A percentile compares a stretch with the other conserved stretches of the same genome.
Conservation (phyloP, 2,888 invertebrate species). For the Lamellibrachia satsuma region DNA sequence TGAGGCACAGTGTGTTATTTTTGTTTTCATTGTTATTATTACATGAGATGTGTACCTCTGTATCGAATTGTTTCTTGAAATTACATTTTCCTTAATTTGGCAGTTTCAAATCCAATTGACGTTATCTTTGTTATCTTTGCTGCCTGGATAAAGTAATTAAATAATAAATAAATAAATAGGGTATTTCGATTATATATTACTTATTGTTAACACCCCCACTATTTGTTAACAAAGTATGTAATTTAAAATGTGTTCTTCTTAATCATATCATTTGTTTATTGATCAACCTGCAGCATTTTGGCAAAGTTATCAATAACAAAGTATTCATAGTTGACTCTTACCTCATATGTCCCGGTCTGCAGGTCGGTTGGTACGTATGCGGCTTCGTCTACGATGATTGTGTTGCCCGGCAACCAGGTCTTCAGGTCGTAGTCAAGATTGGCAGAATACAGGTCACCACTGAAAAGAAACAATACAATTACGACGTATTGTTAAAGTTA, state of each 20-base stretch:
- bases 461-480: neutral
- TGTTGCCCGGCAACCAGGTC: slow-evolving; percentile 35
- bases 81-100: neutral
- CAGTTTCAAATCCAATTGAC: neutral
- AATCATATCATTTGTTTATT: too few relatives aligned
- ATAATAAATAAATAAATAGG: neutral
- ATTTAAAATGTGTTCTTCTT: neutral
- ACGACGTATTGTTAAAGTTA: neutral
- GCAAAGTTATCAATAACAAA: neutral
- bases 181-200: neutral
- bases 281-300: too few relatives aligned
- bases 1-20: too few relatives aligned
- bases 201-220: neutral
- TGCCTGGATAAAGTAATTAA: neutral
- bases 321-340: neutral
- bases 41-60: too few relatives aligned
- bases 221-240: neutral
- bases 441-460: neutral
- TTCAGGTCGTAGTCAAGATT: slow-evolving; percentile 28
- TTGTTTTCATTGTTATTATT: too few relatives aligned
- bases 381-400: neutral
- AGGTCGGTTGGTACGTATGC: neutral
- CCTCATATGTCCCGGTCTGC: slow-evolving; percentile 20
- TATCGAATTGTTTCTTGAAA: neutral
- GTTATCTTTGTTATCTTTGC: neutral